Percentiles rank a stretch among this genome's conserved stretches.
Evolutionary conservation across 2,113 vertebrate species (phyloP).

Genomic region (Carassius gibelio): DNA sequence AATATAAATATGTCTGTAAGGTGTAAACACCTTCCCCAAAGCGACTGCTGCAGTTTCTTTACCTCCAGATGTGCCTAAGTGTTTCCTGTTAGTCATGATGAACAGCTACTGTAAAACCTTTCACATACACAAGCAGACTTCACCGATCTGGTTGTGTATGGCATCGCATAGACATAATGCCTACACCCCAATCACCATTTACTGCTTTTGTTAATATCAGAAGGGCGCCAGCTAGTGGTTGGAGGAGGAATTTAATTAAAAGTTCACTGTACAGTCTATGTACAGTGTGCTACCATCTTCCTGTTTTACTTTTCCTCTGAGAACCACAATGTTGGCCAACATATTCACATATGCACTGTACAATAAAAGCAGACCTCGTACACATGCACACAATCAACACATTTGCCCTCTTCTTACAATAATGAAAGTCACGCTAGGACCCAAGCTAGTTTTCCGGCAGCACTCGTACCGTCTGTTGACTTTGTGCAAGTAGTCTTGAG

Average conservation of each 20-base stretch:
- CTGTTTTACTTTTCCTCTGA: not conserved
- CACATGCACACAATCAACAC: constrained; percentile 33
- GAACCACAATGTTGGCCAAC: not conserved
- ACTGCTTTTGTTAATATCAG: constrained; percentile 3
- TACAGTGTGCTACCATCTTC: constrained; percentile 40
- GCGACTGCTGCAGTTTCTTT: constrained; percentile 47
- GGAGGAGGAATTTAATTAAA: constrained; percentile 28
- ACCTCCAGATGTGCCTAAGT: constrained; percentile 12
- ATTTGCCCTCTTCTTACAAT: constrained; percentile 9
- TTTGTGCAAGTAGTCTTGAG: constrained; percentile 75
- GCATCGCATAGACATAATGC: not conserved
- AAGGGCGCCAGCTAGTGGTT: constrained; percentile 16
- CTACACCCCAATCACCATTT: not conserved
- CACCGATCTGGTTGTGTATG: not conserved
- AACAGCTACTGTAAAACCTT: not conserved
- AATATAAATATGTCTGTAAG: constrained; percentile 82
- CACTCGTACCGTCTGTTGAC: constrained; percentile 76
- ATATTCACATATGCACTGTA: constrained; percentile 12
- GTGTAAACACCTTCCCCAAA: constrained; percentile 78
- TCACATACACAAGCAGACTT: not conserved
- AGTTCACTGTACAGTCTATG: not conserved
- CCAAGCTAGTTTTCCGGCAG: constrained; percentile 57
- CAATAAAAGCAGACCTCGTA: constrained; percentile 14
- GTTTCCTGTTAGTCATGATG: constrained; percentile 8
- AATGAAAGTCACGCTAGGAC: not conserved